phyloP scores from a whole-genome alignment of 2,113 vertebrate genomes.

The Limanda limanda region DNA sequence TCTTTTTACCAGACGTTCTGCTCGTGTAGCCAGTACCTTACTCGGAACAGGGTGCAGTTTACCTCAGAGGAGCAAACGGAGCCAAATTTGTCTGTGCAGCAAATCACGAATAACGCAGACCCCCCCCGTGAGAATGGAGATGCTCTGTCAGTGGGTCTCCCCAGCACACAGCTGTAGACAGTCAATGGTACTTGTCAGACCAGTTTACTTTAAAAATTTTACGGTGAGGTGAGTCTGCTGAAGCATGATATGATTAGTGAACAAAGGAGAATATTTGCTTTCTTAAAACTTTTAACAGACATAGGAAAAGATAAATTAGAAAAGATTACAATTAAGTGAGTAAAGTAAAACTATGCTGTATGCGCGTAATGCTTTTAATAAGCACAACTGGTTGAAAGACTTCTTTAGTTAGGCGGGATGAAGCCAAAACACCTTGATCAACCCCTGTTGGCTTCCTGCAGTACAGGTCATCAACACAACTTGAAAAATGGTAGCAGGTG shows the following conservation, averaged over 20 bases:
- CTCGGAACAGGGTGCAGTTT: conserved; percentile 79
- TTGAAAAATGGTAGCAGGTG: too few relatives aligned
- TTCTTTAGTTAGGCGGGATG: too few relatives aligned
- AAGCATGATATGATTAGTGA: neutral
- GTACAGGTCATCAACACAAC: too few relatives aligned
- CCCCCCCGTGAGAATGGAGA: neutral
- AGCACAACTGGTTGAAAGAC: too few relatives aligned
- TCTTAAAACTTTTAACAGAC: too few relatives aligned
- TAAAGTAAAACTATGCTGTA: too few relatives aligned
- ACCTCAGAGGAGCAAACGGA: neutral
- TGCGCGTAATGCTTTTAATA: too few relatives aligned
- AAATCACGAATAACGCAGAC: neutral
- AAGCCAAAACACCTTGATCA: too few relatives aligned
- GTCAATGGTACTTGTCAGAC: neutral
- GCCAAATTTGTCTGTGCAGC: neutral
- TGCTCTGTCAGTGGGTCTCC: neutral
- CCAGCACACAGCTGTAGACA: conserved; percentile 31
- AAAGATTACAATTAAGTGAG: neutral
- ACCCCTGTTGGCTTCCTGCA: too few relatives aligned
- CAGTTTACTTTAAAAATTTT: too few relatives aligned
- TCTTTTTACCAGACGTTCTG: conserved; percentile 87
- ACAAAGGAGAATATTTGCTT: neutral
- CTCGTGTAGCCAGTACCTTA: conserved; percentile 88
- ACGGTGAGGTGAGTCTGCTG: neutral
- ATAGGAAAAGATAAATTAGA: neutral